These are phyloP conservation scores for Hippasteria phrygiana DNA, from an alignment of 53 echinoderm and acorn worm species.

Conservation along the genomic window DNA sequence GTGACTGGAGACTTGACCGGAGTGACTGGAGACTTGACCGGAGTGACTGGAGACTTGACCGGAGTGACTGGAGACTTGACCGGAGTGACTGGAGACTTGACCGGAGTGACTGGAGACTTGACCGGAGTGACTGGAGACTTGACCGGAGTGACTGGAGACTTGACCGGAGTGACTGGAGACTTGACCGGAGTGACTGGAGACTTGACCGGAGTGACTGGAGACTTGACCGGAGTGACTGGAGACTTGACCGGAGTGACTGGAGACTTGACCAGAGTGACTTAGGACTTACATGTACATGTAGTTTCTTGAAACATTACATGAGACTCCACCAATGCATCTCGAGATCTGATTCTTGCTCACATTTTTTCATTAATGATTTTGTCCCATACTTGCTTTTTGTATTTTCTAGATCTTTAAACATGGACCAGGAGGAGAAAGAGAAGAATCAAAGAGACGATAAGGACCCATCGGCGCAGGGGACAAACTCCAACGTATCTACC, in stretches of 20 bases:
- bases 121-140: background rate
- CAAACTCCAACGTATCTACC: constrained; percentile 46
- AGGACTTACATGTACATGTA: too few relatives aligned
- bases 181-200: background rate
- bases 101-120: background rate
- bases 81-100: too few relatives aligned
- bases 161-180: background rate
- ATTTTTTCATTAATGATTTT: background rate
- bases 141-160: background rate
- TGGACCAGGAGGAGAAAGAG: constrained; percentile 98
- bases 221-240: background rate
- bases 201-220: background rate
- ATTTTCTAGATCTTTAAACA: constrained; percentile 83
- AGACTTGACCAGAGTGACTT: too few relatives aligned
- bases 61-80: too few relatives aligned
- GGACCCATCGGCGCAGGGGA: constrained; percentile 39
- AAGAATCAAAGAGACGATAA: constrained; percentile 81
- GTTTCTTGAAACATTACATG: too few relatives aligned
- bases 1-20: background rate
- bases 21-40: too few relatives aligned
- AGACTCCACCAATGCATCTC: too few relatives aligned
- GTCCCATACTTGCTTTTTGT: background rate
- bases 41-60: too few relatives aligned
- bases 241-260: too few relatives aligned
- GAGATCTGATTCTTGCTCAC: background rate